These are phyloP conservation scores for Irena cyanogastra DNA, from an alignment of 2,113 vertebrate genomes.

Conservation along the genomic window DNA sequence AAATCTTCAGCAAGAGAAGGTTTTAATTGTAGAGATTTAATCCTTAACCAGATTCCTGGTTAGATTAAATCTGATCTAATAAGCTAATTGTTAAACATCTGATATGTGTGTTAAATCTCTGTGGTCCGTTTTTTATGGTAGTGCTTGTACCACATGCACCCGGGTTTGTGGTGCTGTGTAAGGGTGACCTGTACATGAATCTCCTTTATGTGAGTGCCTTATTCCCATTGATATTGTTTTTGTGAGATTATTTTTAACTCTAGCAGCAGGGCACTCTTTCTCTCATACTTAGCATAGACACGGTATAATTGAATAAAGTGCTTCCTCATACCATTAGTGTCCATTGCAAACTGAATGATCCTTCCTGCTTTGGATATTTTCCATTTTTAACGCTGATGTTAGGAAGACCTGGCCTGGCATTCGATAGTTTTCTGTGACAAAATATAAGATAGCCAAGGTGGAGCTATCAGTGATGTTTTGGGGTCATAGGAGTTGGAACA, in stretches of 20 bases:
- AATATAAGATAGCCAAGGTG: neutral
- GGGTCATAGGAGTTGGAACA: neutral
- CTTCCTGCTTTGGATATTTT: neutral
- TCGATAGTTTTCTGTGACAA: neutral
- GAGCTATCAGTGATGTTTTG: neutral
- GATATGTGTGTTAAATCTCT: neutral
- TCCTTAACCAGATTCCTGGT: neutral
- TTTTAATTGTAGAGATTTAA: constrained; percentile 5
- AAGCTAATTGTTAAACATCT: neutral
- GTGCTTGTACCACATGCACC: neutral
- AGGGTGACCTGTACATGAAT: accelerated
- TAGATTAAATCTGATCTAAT: neutral
- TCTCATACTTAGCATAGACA: neutral
- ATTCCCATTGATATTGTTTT: neutral
- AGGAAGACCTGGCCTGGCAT: neutral
- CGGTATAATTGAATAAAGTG: neutral
- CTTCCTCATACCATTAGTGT: neutral
- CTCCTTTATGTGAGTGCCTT: neutral
- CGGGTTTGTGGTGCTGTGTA: neutral
- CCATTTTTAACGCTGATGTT: neutral
- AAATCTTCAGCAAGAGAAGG: neutral
- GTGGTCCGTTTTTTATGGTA: neutral
- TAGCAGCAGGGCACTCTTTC: neutral
- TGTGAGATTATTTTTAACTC: neutral
- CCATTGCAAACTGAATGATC: neutral